Base-by-base conservation (phyloP, 2,888 invertebrate genomes). In the Nycteola revayana region DNA sequence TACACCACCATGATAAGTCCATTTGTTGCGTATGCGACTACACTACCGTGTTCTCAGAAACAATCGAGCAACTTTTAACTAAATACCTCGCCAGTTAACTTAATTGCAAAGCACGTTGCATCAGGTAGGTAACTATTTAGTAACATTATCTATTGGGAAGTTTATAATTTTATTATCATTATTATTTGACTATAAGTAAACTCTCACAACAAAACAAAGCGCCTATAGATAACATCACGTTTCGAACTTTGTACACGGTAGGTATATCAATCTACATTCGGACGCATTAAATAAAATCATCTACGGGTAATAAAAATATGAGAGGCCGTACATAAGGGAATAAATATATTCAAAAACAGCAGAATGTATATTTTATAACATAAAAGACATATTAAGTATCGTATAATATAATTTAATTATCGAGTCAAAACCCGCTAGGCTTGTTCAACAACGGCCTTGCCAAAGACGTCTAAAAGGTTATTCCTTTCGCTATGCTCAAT, bases 1-100 rank as follows among this genome's bases (percentile, higher is more conserved):
- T 70, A 74, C 68, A 74, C 60, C 56, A 43, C 69, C 65, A 60
- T 75, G 82, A 84, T 85, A 84, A 83, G 66, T 79, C 68, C 70
- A 78, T 74, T 80, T 74, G 73, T 71, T 74, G 72, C 69, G 66
- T 73, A 74, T 75, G 72, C 66, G 67, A 78, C 72, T 75, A 64
- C 61, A 66, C 55, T 59, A 59, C 55, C 58, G 57, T 69, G 60
- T 60, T 80, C 81, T 73, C 42, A 50, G 81, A 80, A 83, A 60
- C 51, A 46, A 49, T 68, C 67, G 65, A 66, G 61, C 65, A 50
- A 61, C 58, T 70, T n/a, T 68, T 61, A 66, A 59, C 60, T 75
- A 75, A 73, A 75, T 68, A 67, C 60, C 33, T 44, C 42, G 30
- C 45, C 51, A 36, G 41, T 56, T 51, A 45, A 54, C 43, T 47